Percentiles rank a stretch among this genome's conserved stretches.
Evolutionary conservation across 2,888 invertebrate species (phyloP).

Genomic region (Eumerus sabulonum): DNA sequence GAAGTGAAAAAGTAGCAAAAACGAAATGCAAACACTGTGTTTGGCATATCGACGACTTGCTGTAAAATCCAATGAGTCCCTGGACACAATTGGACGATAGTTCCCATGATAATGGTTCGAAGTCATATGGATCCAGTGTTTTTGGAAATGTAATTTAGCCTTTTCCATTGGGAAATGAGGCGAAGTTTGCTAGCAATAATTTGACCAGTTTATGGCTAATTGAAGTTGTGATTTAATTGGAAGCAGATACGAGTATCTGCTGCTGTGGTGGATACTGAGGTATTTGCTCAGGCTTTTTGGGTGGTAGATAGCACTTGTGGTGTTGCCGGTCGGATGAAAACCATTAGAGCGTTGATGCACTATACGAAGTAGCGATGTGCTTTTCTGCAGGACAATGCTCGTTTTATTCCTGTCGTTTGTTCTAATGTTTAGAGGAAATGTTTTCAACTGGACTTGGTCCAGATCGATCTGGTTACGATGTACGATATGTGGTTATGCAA

Average conservation of each 20-base stretch:
- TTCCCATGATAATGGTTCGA: conserved; percentile 40
- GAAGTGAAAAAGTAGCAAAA: not conserved
- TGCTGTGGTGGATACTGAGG: too few relatives aligned
- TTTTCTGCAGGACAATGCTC: too few relatives aligned
- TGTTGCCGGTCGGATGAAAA: too few relatives aligned
- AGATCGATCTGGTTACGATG: too few relatives aligned
- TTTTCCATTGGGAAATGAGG: conserved; percentile 51
- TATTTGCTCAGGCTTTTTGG: too few relatives aligned
- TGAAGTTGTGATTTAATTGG: conserved; percentile 66
- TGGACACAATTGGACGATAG: conserved; percentile 44
- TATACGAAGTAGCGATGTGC: too few relatives aligned
- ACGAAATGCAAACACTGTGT: conserved; percentile 5
- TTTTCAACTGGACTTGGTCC: too few relatives aligned
- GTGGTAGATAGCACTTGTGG: too few relatives aligned
- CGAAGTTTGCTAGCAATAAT: conserved; percentile 59
- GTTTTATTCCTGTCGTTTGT: too few relatives aligned
- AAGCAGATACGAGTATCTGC: conserved; percentile 35
- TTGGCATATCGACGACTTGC: conserved; percentile 48
- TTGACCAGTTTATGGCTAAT: conserved; percentile 64
- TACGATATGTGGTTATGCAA: too few relatives aligned
- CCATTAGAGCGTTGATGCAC: too few relatives aligned
- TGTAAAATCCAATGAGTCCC: conserved; percentile 56
- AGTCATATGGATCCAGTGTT: not conserved
- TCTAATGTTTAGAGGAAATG: too few relatives aligned
- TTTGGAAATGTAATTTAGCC: conserved; percentile 39